Base-by-base conservation (phyloP, 2,888 invertebrate genomes). In the Noctua janthe region DNA sequence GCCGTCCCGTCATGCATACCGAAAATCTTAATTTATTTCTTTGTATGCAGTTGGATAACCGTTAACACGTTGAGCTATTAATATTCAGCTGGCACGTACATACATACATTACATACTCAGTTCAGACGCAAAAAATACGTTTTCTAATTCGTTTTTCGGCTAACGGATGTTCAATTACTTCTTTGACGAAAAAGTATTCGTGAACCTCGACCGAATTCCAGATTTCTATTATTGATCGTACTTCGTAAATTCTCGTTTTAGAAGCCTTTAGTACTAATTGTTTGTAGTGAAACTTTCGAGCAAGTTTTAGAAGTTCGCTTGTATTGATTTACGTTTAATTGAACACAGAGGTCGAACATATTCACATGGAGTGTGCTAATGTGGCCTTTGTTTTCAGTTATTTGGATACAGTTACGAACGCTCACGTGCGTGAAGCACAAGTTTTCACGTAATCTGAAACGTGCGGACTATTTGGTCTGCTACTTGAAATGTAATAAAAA, bases 321-420 rank as follows among this genome's bases (percentile, higher is more conserved):
- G 88, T 82, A 82, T 75, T 83, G 74, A 75, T 83, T 84, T 74
- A 66, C 79, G 64, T 75, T 83, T 84, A 86, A 88, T 88, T 88
- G 80, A 82, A 59, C 74, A 77, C 74, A 71, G 74, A 89, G 82
- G 86, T 86, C 82, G 84, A 81, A 80, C 17, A 35, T 82, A 83
- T 88, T 86, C 74, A 82, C 78, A 86, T 89, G 39, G 74, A 80
- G 80, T 79, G 79, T 80, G 80, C 81, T 84, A 80, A 88, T 72
- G 74, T 88, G 81, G 82, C 84, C 84, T 89, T 88, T 88, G 82
- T 88, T 86, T 82, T 80, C 77, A 77, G 77, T 81, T 83, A 89
- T 89, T 89, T 88, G 74, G 72, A 71, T 82, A 84, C 82, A 81
- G 80, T 81, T 80, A 72, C 43, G 59, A 70, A 76, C 74, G 73